Base-by-base conservation (phyloP, 2,888 invertebrate genomes). In the Phyto melanocephala region DNA sequence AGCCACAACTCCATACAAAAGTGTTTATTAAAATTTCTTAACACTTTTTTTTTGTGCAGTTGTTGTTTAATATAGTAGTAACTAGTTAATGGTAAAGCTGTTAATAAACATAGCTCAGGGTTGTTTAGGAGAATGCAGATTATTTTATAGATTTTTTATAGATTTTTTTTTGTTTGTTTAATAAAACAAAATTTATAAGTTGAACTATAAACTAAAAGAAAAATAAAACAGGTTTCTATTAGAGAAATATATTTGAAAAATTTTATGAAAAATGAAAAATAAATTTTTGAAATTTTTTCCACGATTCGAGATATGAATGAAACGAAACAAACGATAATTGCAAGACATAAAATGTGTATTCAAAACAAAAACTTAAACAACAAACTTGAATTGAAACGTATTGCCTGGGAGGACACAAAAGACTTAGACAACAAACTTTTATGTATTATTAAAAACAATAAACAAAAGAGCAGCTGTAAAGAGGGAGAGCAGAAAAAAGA, bases 41-140 rank as follows among this genome's bases (percentile, higher is more conserved):
- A 76, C 58, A 80, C 70, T 54, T 80, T 68, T 50, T 45, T 45
- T 2, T 47, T 11, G 6, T 54, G 20, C 13, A 10, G 13, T 33
- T 42, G 60, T 40, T 72, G 20, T 20, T 45, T 13, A 35, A 40
- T 20, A 60, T 52, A 45, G 47, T 52, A 52, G 13, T 62, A 42
- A 52, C n/a, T n/a, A n/a, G n/a, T 70, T 28, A 28, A 28, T 54
- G 22, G 8, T 58, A 20, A 35, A 65, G 76, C 71, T 63, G 80
- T 76, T 80, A 76, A 35, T 22, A 60, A 47, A 28, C 11, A 35
- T 2, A 37, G 24, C 52, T 65, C 75, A 75, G 80, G 70, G 63
- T 80, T 80, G 63, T 68, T 54, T 13, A 63, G 33, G 15, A 62
- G 47, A 54, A 70, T 37, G 63, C 56, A 65, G 20, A 37, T 45